Percentiles rank a stretch among this genome's conserved stretches.
phyloP scores from a whole-genome alignment of 1,140 invertebrate species.

The Zaprionus africanus region DNA sequence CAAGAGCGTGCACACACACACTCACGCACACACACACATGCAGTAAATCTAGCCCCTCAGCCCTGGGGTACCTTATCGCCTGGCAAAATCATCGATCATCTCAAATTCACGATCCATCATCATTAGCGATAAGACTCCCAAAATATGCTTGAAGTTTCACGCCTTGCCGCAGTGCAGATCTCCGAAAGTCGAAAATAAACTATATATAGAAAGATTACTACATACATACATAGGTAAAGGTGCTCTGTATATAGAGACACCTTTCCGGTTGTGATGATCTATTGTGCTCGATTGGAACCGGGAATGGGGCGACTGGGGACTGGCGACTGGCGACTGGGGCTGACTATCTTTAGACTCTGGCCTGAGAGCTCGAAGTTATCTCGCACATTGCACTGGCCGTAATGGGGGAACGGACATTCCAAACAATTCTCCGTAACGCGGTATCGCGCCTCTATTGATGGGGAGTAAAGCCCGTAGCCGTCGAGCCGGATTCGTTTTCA shows the following conservation, averaged over 20 bases:
- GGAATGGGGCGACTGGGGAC: neutral
- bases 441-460: slow-evolving; percentile 11
- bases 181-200: neutral
- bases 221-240: neutral
- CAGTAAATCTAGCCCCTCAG: slow-evolving; percentile 14
- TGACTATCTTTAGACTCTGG: slow-evolving; percentile 21
- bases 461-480: slow-evolving; percentile 4
- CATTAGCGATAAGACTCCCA: slow-evolving; percentile 68
- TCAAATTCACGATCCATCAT: slow-evolving; percentile 82
- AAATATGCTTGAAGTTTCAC: slow-evolving; percentile 57
- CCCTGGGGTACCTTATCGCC: slow-evolving; percentile 45
- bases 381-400: neutral
- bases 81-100: slow-evolving; percentile 78
- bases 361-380: slow-evolving; percentile 13
- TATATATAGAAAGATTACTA: neutral
- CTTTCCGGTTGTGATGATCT: slow-evolving; percentile 16
- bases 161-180: slow-evolving; percentile 36
- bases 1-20: slow-evolving; percentile 35
- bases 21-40: slow-evolving; percentile 7
- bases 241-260: neutral
- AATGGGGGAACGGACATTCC: slow-evolving; percentile 7
- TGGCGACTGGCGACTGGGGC: neutral
- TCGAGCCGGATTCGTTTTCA: slow-evolving; percentile 8
- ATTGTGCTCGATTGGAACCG: slow-evolving; percentile 4
- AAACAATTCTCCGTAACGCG: slow-evolving; percentile 1